These are phyloP conservation scores for Phenganax stokvisi DNA, from an alignment of 92 coral and sea anemone species.

Conservation along the genomic window DNA sequence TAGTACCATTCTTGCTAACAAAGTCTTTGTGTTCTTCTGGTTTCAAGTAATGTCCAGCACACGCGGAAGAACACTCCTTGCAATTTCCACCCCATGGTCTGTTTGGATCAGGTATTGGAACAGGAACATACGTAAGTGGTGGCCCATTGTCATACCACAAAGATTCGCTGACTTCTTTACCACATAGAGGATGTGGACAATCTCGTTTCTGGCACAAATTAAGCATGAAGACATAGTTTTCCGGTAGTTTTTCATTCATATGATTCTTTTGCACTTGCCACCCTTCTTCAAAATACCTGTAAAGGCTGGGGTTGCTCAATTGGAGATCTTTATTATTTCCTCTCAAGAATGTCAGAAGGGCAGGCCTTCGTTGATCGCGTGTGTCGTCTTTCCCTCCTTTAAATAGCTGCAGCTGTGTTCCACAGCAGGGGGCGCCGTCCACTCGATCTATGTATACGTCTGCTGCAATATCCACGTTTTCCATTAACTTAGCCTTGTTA, in stretches of 20 bases:
- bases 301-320: slow-evolving; percentile 40
- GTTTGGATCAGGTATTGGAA: slow-evolving; percentile 47
- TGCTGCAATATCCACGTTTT: slow-evolving; percentile 42
- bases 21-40: slow-evolving; percentile 42
- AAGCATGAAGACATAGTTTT: slow-evolving; percentile 52
- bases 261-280: slow-evolving; percentile 52
- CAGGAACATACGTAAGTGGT: slow-evolving; percentile 34
- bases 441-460: slow-evolving; percentile 36
- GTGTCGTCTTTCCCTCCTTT: slow-evolving; percentile 26
- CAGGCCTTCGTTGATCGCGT: slow-evolving; percentile 33
- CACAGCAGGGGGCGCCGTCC: slow-evolving; percentile 31
- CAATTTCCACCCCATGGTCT: slow-evolving; percentile 51
- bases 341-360: slow-evolving; percentile 44
- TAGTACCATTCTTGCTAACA: slow-evolving; percentile 24
- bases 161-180: slow-evolving; percentile 19
- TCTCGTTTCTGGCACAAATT: slow-evolving; percentile 43
- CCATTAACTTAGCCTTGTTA: slow-evolving; percentile 30
- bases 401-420: slow-evolving; percentile 12
- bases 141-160: slow-evolving; percentile 9
- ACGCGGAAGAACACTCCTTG: slow-evolving; percentile 35
- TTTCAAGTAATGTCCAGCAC: slow-evolving; percentile 47
- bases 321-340: slow-evolving; percentile 40
- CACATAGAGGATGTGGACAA: slow-evolving; percentile 52
- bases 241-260: slow-evolving; percentile 50
- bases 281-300: slow-evolving; percentile 49